Evolutionary conservation across 1,140 invertebrate genomes (phyloP).

Genomic region (Phortica variegata): DNA sequence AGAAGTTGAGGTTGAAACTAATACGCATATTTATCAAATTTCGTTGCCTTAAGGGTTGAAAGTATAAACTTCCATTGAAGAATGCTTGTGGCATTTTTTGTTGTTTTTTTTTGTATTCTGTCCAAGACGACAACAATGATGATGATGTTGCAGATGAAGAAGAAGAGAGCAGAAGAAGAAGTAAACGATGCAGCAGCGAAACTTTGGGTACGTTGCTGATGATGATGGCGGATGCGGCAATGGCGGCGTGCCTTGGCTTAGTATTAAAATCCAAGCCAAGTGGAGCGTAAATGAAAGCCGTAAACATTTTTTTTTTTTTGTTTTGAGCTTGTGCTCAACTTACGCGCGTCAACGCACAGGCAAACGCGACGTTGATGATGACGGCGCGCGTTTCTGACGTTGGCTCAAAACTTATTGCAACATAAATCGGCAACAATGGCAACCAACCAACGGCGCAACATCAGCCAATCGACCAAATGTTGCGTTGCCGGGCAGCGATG

Average conservation of each 20-base stretch:
- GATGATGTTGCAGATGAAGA: constrained; percentile 1
- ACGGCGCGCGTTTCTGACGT: not conserved
- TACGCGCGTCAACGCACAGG: constrained; percentile 11
- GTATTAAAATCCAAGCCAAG: no score
- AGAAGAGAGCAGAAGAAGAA: constrained; percentile 14
- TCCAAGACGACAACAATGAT: no score
- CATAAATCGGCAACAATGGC: constrained; percentile 13
- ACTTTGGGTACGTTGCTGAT: constrained; percentile 20
- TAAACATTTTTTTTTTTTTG: no score
- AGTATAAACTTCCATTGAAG: constrained; percentile 4
- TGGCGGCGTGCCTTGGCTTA: not conserved
- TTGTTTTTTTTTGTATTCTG: no score
- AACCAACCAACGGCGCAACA: not conserved
- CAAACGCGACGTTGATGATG: constrained; percentile 17
- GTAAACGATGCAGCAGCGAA: constrained; percentile 19
- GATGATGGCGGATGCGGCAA: not conserved
- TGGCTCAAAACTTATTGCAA: constrained; percentile 13
- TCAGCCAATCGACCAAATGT: constrained; percentile 10
- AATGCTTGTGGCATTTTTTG: constrained; percentile 3
- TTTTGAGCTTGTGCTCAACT: constrained; percentile 25
- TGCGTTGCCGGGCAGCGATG: no score
- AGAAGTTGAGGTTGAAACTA: constrained; percentile 37
- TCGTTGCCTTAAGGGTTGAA: constrained; percentile 37
- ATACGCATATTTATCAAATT: constrained; percentile 54
- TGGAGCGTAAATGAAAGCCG: no score